Evolutionary conservation across 2,888 invertebrate species (phyloP).

Genomic region (Stenodera caucasica): DNA sequence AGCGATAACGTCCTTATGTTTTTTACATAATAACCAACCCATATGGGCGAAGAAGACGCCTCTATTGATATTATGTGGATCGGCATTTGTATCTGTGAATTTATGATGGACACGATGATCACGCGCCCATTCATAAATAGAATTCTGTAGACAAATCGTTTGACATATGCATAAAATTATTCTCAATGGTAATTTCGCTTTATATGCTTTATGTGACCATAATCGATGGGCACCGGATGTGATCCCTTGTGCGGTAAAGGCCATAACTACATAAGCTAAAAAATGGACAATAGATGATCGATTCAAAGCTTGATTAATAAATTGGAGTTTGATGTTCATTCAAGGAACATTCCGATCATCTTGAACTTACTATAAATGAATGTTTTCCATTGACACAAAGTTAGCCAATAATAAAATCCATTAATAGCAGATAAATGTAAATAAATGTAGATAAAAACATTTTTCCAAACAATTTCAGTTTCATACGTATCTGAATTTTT

Average conservation of each 20-base stretch:
- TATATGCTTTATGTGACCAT: slow-evolving; percentile 96
- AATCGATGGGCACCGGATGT: slow-evolving; percentile 96
- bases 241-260: slow-evolving; percentile 66
- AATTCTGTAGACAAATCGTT: slow-evolving; percentile 80
- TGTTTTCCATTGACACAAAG: slow-evolving; percentile 74
- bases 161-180: slow-evolving; percentile 80
- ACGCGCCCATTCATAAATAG: slow-evolving; percentile 76
- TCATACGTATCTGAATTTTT: slow-evolving; percentile 59
- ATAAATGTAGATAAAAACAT: slow-evolving; percentile 75
- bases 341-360: too few relatives aligned
- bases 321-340: too few relatives aligned
- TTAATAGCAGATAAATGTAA: slow-evolving; percentile 76
- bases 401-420: slow-evolving; percentile 72
- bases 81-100: slow-evolving; percentile 90
- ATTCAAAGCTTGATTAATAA: too few relatives aligned
- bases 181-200: slow-evolving; percentile 88
- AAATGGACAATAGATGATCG: neutral
- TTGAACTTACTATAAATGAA: slow-evolving; percentile 58
- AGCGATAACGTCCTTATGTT: slow-evolving; percentile 85
- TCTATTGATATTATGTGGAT: slow-evolving; percentile 88
- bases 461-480: slow-evolving; percentile 76
- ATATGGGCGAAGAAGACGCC: slow-evolving; percentile 97
- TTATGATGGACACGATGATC: slow-evolving; percentile 90
- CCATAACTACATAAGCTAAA: too few relatives aligned
- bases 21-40: slow-evolving; percentile 89